phyloP scores from a whole-genome alignment of 2,888 invertebrate genomes.

The Dryococelus australis region DNA sequence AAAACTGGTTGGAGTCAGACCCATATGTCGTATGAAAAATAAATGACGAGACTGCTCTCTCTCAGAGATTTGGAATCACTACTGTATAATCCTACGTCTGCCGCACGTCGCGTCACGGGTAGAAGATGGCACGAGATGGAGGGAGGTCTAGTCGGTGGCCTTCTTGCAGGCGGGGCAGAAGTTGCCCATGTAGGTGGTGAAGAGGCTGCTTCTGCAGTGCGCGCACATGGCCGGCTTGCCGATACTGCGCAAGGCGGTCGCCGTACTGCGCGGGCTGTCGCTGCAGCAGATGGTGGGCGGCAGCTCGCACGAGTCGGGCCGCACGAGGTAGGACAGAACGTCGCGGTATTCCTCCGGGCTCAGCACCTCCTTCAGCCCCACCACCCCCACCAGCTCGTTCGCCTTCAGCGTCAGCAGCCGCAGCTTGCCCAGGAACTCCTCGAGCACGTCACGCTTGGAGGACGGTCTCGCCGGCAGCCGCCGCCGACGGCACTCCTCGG shows the following conservation, averaged over 20 bases:
- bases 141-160: background rate
- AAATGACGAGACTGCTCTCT: no score
- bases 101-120: no score
- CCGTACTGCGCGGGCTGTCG: background rate
- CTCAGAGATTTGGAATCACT: no score
- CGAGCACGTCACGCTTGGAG: background rate
- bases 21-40: no score
- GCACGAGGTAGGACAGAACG: background rate
- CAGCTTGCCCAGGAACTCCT: background rate
- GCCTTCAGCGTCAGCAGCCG: background rate
- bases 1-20: no score
- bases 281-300: background rate
- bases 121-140: no score
- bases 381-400: background rate
- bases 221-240: background rate
- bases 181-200: constrained; percentile 11
- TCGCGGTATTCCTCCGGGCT: background rate
- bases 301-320: background rate
- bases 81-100: no score
- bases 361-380: background rate
- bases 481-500: background rate
- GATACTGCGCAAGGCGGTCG: background rate
- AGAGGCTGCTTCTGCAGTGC: background rate
- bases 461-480: background rate
- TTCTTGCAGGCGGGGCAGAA: background rate